A percentile compares a stretch with the other conserved stretches of the same genome.
These are phyloP conservation scores for Bolinopsis microptera DNA, from an alignment of 37 sponge, comb jelly and placozoan species.

Conservation along the genomic window DNA sequence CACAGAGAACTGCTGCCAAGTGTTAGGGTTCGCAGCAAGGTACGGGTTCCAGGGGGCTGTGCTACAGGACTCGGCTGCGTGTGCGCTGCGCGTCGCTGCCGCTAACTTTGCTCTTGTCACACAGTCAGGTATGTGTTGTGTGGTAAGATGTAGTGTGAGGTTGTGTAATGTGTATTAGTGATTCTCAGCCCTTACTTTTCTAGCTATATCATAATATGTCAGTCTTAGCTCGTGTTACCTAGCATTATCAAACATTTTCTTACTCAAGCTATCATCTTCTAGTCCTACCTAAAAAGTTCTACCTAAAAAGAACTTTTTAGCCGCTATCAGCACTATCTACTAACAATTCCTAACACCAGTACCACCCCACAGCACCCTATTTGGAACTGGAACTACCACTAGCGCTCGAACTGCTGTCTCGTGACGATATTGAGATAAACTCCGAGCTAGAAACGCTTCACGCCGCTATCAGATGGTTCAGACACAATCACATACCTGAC, in stretches of 20 bases:
- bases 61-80: background rate
- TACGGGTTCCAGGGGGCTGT: background rate
- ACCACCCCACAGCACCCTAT: background rate
- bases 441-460: background rate
- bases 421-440: background rate
- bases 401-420: background rate
- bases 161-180: no score
- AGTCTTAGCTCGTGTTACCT: no score
- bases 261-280: no score
- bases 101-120: background rate
- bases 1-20: background rate
- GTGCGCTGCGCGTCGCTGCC: background rate
- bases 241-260: no score
- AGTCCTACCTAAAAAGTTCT: background rate
- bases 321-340: background rate
- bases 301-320: background rate
- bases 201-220: no score
- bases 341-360: no score
- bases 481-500: background rate
- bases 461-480: slow-evolving; percentile 30
- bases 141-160: no score
- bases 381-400: background rate
- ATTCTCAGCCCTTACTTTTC: no score
- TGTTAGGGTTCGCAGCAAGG: background rate
- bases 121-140: background rate